phyloP scores from a whole-genome alignment of 2,888 invertebrate species.

The Leptinotarsa haldemani region DNA sequence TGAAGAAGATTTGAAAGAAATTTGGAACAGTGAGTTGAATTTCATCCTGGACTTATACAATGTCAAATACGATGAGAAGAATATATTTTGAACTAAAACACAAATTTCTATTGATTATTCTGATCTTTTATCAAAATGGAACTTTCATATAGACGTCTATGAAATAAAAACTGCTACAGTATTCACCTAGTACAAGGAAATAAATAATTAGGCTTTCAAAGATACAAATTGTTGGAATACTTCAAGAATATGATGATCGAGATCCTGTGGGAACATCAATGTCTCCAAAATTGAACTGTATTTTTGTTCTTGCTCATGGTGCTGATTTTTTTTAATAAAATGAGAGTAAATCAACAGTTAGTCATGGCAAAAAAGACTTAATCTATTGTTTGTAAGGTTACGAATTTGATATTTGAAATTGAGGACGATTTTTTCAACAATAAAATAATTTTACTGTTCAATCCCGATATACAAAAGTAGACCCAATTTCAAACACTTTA shows the following conservation, averaged over 20 bases:
- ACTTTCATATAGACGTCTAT: background rate
- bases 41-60: slow-evolving; percentile 52
- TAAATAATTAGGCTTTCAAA: slow-evolving; percentile 73
- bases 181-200: slow-evolving; percentile 18
- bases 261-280: slow-evolving; percentile 93
- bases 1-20: slow-evolving; percentile 47
- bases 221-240: slow-evolving; percentile 98
- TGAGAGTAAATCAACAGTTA: background rate
- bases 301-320: slow-evolving; percentile 97
- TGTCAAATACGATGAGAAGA: slow-evolving; percentile 53
- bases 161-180: background rate
- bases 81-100: slow-evolving; percentile 25
- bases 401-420: no score
- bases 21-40: slow-evolving; percentile 51
- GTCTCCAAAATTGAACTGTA: slow-evolving; percentile 96
- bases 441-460: no score
- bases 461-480: no score
- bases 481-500: no score
- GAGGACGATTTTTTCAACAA: no score
- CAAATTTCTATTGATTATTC: background rate
- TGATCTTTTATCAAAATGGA: slow-evolving; percentile 5
- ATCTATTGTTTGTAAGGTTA: no score
- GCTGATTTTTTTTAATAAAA: slow-evolving; percentile 74
- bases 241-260: slow-evolving; percentile 95
- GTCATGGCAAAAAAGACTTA: no score